phyloP scores from a whole-genome alignment of 2,888 invertebrate species.

The Troides helena region DNA sequence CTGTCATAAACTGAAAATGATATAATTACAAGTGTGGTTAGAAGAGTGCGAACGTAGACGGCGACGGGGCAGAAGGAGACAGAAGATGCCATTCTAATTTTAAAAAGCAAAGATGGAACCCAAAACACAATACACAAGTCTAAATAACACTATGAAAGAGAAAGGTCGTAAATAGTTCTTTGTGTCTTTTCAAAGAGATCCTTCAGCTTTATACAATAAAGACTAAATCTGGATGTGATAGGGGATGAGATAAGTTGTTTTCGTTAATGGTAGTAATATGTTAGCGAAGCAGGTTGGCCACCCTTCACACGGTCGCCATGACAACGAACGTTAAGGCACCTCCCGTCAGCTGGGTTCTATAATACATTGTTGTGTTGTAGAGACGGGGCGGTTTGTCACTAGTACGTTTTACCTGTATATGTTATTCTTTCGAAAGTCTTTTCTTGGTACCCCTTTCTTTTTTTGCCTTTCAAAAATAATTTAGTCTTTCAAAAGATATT shows the following conservation, averaged over 20 bases:
- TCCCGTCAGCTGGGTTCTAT: conserved; percentile 80
- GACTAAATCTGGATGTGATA: conserved; percentile 58
- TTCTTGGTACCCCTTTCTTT: conserved; percentile 42
- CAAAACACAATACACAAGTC: conserved; percentile 74
- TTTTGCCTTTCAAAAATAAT: neutral
- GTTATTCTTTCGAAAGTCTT: conserved; percentile 42
- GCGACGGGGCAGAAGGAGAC: conserved; percentile 54
- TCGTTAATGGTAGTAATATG: conserved; percentile 60
- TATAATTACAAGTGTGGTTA: conserved; percentile 71
- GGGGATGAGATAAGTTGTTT: conserved; percentile 55
- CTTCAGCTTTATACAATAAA: conserved; percentile 57
- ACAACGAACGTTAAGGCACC: conserved; percentile 73
- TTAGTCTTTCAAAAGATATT: conserved; percentile 35
- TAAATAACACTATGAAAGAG: conserved; percentile 52
- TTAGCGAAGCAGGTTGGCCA: conserved; percentile 74
- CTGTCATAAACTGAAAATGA: conserved; percentile 72
- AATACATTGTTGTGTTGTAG: conserved; percentile 67
- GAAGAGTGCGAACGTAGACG: conserved; percentile 38
- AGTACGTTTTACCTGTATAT: conserved; percentile 61
- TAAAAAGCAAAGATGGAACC: conserved; percentile 80
- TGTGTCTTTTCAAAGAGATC: conserved; percentile 57
- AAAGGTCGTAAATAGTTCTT: conserved; percentile 58
- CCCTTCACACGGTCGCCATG: conserved; percentile 74
- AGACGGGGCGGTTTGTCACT: conserved; percentile 57
- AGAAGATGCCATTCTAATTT: conserved; percentile 68